Percentiles rank a stretch among this genome's conserved stretches.
phyloP scores from a whole-genome alignment of 2,888 invertebrate genomes.

The Rotaria magnacalcarata region DNA sequence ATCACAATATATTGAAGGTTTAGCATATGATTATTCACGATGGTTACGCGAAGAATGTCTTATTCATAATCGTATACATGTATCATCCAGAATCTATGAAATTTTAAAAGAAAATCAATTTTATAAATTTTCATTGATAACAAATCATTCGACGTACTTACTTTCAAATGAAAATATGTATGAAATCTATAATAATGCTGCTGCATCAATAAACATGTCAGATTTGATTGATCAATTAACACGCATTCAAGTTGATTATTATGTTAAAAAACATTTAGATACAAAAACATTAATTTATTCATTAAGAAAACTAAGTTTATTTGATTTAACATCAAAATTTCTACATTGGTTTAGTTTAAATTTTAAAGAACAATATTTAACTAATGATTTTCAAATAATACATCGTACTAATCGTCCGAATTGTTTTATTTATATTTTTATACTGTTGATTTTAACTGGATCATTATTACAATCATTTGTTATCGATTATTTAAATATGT shows the following conservation, averaged over 20 bases:
- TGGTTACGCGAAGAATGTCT: conserved; percentile 31
- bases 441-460: background rate
- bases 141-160: background rate
- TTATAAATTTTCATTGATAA: background rate
- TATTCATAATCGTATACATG: conserved; percentile 5
- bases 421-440: background rate
- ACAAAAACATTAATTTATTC: background rate
- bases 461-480: conserved; percentile 3
- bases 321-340: conserved; percentile 13
- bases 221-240: conserved; percentile 24
- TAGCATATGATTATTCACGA: background rate
- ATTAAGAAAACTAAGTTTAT: conserved; percentile 28
- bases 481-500: background rate
- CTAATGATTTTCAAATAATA: background rate
- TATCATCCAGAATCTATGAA: background rate
- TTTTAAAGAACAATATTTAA: background rate
- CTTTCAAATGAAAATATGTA: background rate
- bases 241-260: conserved; percentile 2
- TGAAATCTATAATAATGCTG: background rate
- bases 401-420: background rate
- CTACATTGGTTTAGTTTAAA: conserved; percentile 6
- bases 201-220: background rate
- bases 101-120: background rate
- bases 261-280: conserved; percentile 13
- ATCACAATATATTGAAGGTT: conserved; percentile 1